A percentile compares a stretch with the other conserved stretches of the same genome.
These are phyloP conservation scores for Pseudomyrmex dendroicus DNA, from an alignment of 1,140 invertebrate species.

Conservation along the genomic window DNA sequence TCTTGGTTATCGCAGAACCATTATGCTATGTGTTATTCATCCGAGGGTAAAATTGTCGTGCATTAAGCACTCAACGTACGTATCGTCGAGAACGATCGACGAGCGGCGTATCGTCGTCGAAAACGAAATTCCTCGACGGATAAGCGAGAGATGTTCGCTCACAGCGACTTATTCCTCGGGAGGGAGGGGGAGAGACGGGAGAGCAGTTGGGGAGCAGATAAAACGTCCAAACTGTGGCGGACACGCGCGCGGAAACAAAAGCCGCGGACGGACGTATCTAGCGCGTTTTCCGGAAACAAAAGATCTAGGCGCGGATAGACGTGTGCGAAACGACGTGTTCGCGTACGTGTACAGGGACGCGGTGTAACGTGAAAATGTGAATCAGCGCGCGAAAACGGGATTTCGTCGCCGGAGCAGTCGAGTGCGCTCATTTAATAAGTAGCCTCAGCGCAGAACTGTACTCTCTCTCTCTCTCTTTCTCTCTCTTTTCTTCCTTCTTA, in stretches of 20 bases:
- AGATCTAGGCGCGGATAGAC: constrained; percentile 38
- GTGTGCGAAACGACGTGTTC: background rate
- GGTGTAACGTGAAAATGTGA: constrained; percentile 19
- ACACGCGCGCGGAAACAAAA: constrained; percentile 61
- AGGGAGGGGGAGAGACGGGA: no score
- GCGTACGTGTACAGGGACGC: background rate
- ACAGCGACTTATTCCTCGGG: constrained; percentile 36
- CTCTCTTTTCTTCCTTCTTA: background rate
- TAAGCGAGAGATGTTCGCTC: constrained; percentile 41
- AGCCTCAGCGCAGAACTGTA: background rate
- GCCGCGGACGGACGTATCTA: constrained; percentile 32
- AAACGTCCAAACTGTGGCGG: constrained; percentile 51
- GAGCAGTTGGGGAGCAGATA: constrained; percentile 25
- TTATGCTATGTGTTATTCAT: constrained; percentile 29
- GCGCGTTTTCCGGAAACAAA: constrained; percentile 57
- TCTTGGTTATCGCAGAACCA: constrained; percentile 8
- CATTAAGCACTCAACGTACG: constrained; percentile 10
- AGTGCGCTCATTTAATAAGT: constrained; percentile 61
- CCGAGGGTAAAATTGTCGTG: constrained; percentile 19
- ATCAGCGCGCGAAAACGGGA: constrained; percentile 8
- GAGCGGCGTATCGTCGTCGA: background rate
- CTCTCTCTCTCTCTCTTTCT: background rate
- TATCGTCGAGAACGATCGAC: constrained; percentile 27
- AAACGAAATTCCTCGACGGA: constrained; percentile 50
- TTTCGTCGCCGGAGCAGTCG: constrained; percentile 48